phyloP scores from a whole-genome alignment of 2,113 vertebrate species.

The Tachycineta bicolor region DNA sequence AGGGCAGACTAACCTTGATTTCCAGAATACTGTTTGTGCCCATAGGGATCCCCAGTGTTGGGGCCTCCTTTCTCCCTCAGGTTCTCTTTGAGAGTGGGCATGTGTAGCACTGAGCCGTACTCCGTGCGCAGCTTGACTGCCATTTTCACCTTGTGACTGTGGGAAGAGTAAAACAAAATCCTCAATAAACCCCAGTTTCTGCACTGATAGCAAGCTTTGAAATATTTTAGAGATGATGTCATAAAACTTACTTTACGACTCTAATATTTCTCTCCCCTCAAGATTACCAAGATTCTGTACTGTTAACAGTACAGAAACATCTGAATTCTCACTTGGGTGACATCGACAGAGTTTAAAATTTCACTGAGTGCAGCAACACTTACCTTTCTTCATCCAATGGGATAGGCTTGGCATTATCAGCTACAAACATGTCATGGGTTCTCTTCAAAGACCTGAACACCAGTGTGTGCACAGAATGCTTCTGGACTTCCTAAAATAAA shows the following conservation, averaged over 20 bases:
- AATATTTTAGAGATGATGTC: not conserved
- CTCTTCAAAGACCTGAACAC: constrained; percentile 98
- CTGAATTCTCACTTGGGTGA: not conserved
- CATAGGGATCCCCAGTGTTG: constrained; percentile 73
- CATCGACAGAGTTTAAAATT: not conserved
- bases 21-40: constrained; percentile 78
- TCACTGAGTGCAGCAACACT: not conserved
- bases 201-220: not conserved
- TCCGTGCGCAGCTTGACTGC: constrained; percentile 88
- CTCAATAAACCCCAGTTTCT: not conserved
- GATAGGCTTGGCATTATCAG: constrained; percentile 91
- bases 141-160: constrained; percentile 93
- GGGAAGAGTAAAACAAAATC: not conserved
- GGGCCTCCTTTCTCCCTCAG: constrained; percentile 79
- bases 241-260: not conserved
- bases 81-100: constrained; percentile 91
- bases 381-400: constrained; percentile 90
- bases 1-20: constrained; percentile 79
- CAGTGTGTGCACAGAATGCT: constrained; percentile 96
- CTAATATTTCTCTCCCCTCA: not conserved
- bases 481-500: constrained; percentile 89
- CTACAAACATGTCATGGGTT: constrained; percentile 98
- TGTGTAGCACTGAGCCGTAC: constrained; percentile 89
- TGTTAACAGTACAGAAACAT: not conserved
- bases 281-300: not conserved